Evolutionary conservation across 1,140 invertebrate genomes (phyloP).

Genomic region (Conus ventricosus): DNA sequence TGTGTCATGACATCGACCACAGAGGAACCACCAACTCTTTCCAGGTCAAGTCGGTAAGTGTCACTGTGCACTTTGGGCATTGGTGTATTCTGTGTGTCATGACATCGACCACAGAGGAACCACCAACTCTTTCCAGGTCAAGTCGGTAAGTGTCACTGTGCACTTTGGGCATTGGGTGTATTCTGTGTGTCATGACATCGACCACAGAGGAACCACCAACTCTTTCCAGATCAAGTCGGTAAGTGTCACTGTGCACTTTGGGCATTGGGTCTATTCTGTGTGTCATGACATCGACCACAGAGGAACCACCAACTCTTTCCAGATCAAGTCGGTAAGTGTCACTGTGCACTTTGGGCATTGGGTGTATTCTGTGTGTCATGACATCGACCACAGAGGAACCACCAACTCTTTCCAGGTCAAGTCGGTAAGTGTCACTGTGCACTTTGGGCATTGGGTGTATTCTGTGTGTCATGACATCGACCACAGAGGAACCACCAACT

Average conservation of each 20-base stretch:
- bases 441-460: slow-evolving; percentile 81
- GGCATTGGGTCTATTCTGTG: slow-evolving; percentile 87
- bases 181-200: slow-evolving; percentile 96
- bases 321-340: slow-evolving; percentile 79
- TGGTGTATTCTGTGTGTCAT: slow-evolving; percentile 95
- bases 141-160: slow-evolving; percentile 73
- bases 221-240: slow-evolving; percentile 88
- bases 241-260: slow-evolving; percentile 47
- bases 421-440: slow-evolving; percentile 70
- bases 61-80: not conserved
- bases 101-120: slow-evolving; percentile 94
- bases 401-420: slow-evolving; percentile 95
- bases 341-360: not conserved
- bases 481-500: slow-evolving; percentile 95
- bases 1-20: slow-evolving; percentile 96
- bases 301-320: slow-evolving; percentile 97
- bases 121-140: slow-evolving; percentile 95
- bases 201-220: slow-evolving; percentile 96
- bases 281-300: slow-evolving; percentile 96
- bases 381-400: slow-evolving; percentile 92
- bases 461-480: slow-evolving; percentile 96
- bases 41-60: slow-evolving; percentile 81
- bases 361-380: slow-evolving; percentile 98
- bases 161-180: slow-evolving; percentile 79
- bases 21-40: slow-evolving; percentile 97